Conservation (phyloP, 2,888 invertebrate genomes). For the Tortrix viridana region DNA sequence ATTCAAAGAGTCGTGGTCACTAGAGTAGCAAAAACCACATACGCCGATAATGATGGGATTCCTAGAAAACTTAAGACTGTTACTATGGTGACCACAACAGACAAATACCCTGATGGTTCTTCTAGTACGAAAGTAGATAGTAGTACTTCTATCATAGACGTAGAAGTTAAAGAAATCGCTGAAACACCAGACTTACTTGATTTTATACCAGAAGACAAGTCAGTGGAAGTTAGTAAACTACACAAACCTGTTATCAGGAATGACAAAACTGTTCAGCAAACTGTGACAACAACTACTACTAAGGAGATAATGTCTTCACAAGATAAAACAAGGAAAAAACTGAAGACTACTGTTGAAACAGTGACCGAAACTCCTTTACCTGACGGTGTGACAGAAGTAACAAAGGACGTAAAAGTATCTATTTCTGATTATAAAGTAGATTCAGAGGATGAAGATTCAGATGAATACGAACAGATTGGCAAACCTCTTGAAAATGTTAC, state of each 20-base stretch:
- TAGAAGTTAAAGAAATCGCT: constrained; percentile 52
- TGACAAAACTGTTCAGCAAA: constrained; percentile 66
- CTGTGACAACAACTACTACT: constrained; percentile 67
- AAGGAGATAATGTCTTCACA: constrained; percentile 64
- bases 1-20: constrained; percentile 69
- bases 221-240: constrained; percentile 60
- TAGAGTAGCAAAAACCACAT: constrained; percentile 64
- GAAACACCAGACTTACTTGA: constrained; percentile 62
- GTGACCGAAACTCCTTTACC: constrained; percentile 68
- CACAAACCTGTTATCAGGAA: constrained; percentile 61
- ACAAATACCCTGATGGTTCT: constrained; percentile 77
- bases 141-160: constrained; percentile 67
- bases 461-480: constrained; percentile 55
- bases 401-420: constrained; percentile 72
- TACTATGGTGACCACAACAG: constrained; percentile 68
- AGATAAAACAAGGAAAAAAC: constrained; percentile 65
- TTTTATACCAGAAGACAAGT: constrained; percentile 63
- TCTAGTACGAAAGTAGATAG: constrained; percentile 70
- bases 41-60: constrained; percentile 58
- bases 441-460: constrained; percentile 47
- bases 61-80: constrained; percentile 70
- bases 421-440: constrained; percentile 62
- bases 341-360: constrained; percentile 71
- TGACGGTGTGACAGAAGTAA: constrained; percentile 70
- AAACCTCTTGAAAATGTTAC: constrained; percentile 58